These are phyloP conservation scores for Anhinga anhinga DNA, from an alignment of 2,113 vertebrate genomes.

Conservation along the genomic window DNA sequence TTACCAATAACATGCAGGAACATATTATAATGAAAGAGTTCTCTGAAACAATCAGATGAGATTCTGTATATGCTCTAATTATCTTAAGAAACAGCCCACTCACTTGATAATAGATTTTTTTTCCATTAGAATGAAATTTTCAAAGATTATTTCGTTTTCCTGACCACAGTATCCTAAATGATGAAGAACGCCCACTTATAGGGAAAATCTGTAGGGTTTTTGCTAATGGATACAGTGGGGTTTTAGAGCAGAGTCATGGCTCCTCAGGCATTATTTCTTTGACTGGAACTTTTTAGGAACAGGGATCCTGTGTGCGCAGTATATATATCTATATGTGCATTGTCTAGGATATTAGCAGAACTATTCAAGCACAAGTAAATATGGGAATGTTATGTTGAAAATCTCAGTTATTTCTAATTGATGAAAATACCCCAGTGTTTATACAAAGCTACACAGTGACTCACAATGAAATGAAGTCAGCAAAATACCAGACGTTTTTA, in stretches of 20 bases:
- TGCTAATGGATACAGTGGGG: neutral
- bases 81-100: neutral
- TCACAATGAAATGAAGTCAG: constrained; percentile 81
- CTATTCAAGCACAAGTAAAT: constrained; percentile 42
- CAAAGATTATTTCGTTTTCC: neutral
- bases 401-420: constrained; percentile 79
- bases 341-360: constrained; percentile 17
- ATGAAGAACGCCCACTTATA: neutral
- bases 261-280: neutral
- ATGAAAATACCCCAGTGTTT: constrained; percentile 80
- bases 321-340: neutral
- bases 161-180: neutral
- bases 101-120: neutral
- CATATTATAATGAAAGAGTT: neutral
- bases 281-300: neutral
- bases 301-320: neutral
- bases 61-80: neutral
- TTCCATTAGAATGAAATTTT: neutral
- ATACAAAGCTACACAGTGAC: constrained; percentile 75
- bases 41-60: neutral
- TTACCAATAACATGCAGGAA: neutral
- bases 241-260: neutral
- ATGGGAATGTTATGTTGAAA: constrained; percentile 63
- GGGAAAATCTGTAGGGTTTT: neutral
- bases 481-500: constrained; percentile 80